Conservation (phyloP, 2,888 invertebrate genomes). For the Neoaliturus tenellus region DNA sequence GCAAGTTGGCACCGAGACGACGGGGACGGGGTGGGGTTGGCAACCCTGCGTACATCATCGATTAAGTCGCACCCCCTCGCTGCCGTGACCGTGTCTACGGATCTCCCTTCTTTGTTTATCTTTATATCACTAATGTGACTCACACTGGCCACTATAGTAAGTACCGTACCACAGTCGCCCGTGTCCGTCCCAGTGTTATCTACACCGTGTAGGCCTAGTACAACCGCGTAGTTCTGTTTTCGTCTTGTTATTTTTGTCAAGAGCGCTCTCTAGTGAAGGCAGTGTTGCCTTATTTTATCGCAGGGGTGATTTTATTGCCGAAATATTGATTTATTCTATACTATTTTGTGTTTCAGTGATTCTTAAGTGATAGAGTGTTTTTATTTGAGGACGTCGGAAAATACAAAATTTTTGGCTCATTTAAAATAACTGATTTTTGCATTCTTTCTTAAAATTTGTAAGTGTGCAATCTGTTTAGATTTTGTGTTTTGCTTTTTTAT, state of each 20-base stretch:
- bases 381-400: background rate
- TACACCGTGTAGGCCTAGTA: background rate
- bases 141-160: background rate
- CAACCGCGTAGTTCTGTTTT: background rate
- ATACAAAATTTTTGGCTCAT: background rate
- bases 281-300: background rate
- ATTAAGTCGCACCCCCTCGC: conserved; percentile 20
- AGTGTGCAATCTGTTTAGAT: background rate
- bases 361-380: background rate
- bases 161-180: background rate
- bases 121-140: conserved; percentile 17
- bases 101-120: conserved; percentile 43
- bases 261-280: background rate
- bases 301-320: conserved; percentile 2
- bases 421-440: background rate
- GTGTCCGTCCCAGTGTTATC: background rate
- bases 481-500: too few relatives aligned
- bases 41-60: conserved; percentile 15
- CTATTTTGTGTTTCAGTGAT: background rate
- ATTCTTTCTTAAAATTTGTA: background rate
- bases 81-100: conserved; percentile 19
- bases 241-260: background rate
- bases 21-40: conserved; percentile 24
- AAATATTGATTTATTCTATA: conserved; percentile 12
- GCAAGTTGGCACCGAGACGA: background rate